Evolutionary conservation across 2,797 vertebrate species (phyloP).

Genomic region (Erpetoichthys calabaricus): DNA sequence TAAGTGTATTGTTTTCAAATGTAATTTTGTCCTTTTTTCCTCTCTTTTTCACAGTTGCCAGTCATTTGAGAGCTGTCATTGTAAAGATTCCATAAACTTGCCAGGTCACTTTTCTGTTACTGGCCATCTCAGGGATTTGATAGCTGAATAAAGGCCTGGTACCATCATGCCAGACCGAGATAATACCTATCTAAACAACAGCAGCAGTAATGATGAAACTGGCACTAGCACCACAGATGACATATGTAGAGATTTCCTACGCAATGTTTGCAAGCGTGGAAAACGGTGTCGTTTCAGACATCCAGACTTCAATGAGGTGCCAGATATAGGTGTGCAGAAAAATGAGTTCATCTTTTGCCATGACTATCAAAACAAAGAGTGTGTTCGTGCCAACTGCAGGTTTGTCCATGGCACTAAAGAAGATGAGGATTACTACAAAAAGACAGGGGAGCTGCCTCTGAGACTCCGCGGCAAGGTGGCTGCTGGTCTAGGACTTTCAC

Average conservation of each 20-base stretch:
- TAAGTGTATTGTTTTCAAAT: too few species aligned
- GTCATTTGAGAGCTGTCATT: too few species aligned
- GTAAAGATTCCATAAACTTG: too few species aligned
- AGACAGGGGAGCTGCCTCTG: slow-evolving; percentile 77
- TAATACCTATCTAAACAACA: slow-evolving; percentile 62
- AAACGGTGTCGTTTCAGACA: slow-evolving; percentile 89
- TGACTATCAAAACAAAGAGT: slow-evolving; percentile 94
- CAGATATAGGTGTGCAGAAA: slow-evolving; percentile 87
- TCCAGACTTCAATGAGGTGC: slow-evolving; percentile 83
- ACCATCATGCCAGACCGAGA: slow-evolving; percentile 82
- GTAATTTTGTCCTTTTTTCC: too few species aligned
- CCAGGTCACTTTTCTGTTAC: too few species aligned
- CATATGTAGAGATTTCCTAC: slow-evolving; percentile 85
- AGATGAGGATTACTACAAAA: slow-evolving; percentile 94
- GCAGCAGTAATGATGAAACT: slow-evolving; percentile 51
- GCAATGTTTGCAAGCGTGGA: slow-evolving; percentile 90
- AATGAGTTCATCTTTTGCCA: slow-evolving; percentile 97
- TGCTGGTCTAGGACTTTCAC: slow-evolving; percentile 74
- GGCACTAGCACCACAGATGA: slow-evolving; percentile 54
- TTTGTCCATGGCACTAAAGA: slow-evolving; percentile 95
- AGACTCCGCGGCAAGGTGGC: slow-evolving; percentile 89
- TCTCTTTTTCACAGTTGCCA: too few species aligned
- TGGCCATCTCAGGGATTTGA: too few species aligned
- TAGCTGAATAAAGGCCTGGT: too few species aligned
- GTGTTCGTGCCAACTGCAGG: slow-evolving; percentile 78